phyloP scores from a whole-genome alignment of 2,113 vertebrate genomes.

The Muntiacus reevesi region DNA sequence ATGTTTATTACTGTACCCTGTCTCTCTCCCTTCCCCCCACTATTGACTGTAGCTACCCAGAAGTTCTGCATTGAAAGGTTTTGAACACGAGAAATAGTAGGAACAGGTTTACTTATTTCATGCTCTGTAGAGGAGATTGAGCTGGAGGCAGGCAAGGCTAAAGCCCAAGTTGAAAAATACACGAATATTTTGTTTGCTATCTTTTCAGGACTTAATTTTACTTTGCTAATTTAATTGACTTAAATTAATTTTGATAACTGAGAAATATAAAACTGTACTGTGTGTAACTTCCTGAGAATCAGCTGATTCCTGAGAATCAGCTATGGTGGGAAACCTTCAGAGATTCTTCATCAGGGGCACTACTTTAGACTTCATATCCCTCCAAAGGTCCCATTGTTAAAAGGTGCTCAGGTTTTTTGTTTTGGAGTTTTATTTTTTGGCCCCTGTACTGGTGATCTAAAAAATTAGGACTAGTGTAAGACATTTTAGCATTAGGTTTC shows the following conservation, averaged over 20 bases:
- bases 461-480: neutral
- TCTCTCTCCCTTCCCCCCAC: too few species aligned
- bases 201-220: neutral
- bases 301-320: neutral
- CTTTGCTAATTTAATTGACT: neutral
- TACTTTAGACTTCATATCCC: neutral
- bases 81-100: neutral
- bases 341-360: neutral
- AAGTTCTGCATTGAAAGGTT: neutral
- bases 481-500: neutral
- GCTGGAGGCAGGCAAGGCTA: neutral
- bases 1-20: neutral
- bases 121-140: neutral
- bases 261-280: neutral
- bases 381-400: neutral
- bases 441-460: neutral
- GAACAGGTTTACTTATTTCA: neutral
- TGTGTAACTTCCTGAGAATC: neutral
- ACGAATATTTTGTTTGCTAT: neutral
- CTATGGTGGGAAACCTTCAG: neutral
- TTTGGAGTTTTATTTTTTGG: neutral
- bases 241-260: neutral
- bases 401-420: neutral
- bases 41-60: neutral
- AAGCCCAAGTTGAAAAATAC: neutral